Evolutionary conservation across 2,113 vertebrate species (phyloP).

Genomic region (Lonchura striata): DNA sequence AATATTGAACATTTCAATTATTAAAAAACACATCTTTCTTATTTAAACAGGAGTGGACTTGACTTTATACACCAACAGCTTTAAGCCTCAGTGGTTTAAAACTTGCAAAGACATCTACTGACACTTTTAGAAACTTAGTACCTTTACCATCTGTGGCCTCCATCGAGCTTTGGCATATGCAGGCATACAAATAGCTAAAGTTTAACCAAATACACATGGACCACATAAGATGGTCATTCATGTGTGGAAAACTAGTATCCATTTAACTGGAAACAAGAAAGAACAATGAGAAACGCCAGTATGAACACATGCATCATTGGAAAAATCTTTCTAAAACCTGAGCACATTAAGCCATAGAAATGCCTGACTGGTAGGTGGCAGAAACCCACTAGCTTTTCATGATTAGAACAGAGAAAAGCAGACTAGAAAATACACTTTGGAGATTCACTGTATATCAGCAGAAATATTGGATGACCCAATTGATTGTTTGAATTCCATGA

Average conservation of each 20-base stretch:
- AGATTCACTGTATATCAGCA: background rate
- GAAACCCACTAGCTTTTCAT: background rate
- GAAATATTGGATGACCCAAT: background rate
- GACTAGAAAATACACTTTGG: background rate
- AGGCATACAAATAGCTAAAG: background rate
- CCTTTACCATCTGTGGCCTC: background rate
- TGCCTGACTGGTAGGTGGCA: background rate
- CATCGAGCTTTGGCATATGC: background rate
- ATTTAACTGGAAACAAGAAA: background rate
- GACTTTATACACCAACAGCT: background rate
- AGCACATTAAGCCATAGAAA: background rate
- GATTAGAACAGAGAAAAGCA: background rate
- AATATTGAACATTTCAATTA: background rate
- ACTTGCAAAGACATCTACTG: background rate
- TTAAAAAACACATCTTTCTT: background rate
- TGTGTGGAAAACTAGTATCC: background rate
- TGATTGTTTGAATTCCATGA: background rate
- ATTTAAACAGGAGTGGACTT: background rate
- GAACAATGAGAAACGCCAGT: background rate
- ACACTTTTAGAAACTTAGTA: background rate
- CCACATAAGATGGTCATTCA: background rate
- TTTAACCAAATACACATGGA: background rate
- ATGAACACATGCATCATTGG: accelerated
- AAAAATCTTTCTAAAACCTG: background rate
- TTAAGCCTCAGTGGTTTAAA: background rate